Evolutionary conservation across 2,797 vertebrate species (phyloP), one percentile per base, ranked within the genome.

Genomic region (Acanthurus tractus): DNA sequence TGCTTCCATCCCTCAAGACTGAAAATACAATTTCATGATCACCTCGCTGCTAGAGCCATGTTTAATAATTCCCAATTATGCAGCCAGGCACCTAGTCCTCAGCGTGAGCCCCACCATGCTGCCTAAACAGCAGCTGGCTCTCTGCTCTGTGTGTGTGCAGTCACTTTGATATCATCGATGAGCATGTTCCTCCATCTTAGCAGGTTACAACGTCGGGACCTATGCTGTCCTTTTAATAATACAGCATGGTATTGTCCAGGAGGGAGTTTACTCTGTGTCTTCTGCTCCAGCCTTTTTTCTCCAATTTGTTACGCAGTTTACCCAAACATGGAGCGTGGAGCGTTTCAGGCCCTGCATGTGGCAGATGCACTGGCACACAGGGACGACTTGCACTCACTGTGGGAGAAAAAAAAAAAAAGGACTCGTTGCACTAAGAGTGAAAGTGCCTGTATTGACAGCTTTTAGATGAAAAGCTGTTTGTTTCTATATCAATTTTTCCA

Each of bases 251-350:
- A 92, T 93, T 92, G 92, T 94, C 93, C 94, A 89, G 84, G 78
- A 86, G 93, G 93, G 93, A 93, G 90, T 93, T 93, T 93, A 92
- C 86, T 79, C 52, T 80, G 76, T 88, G 86, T 92, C 81, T 90
- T 68, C 46, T 48, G 86, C 85, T 85, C 40, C 63, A 74, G 88
- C 91, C 86, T 88, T 89, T 93, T 91, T 88, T 85, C 89, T 89
- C 88, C 88, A 91, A 94, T 95, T 95, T 94, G 92, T 94, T 89
- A 94, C 90, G 92, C 94, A 94, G 93, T 95, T 96, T 96, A 95
- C 91, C 92, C 93, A 94, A 94, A 95, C 94, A 94, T 53, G 90
- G 20, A 83, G 80, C 84, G 11, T 78, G 84, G 64, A 83, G 78
- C 59, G 72, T 81, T 86, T 86, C 80, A 52, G 66, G 70, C 76